phyloP scores from a whole-genome alignment of 1,140 invertebrate genomes.

The Cydia strobilella region DNA sequence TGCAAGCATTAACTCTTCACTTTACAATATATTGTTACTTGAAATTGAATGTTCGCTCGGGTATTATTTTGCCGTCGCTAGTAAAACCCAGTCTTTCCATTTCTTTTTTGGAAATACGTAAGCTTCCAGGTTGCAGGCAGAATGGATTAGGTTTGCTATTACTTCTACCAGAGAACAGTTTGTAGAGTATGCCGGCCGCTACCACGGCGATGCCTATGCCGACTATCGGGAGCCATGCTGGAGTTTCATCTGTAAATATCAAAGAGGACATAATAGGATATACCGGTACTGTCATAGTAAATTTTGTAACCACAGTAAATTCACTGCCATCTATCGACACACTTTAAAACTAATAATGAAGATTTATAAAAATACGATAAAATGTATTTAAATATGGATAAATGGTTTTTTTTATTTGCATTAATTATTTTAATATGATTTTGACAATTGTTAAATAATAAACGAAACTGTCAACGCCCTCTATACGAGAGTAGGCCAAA shows the following conservation, averaged over 20 bases:
- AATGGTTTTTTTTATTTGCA: too few relatives aligned
- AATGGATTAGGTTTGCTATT: background rate
- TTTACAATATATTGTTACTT: background rate
- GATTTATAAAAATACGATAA: too few relatives aligned
- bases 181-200: background rate
- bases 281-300: too few relatives aligned
- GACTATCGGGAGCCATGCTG: background rate
- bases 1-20: background rate
- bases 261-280: too few relatives aligned
- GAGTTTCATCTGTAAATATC: background rate
- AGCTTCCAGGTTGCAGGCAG: background rate
- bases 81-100: background rate
- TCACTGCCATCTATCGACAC: too few relatives aligned
- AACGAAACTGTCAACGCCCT: too few relatives aligned
- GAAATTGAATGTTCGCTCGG: background rate
- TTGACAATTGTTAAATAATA: too few relatives aligned
- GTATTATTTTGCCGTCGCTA: background rate
- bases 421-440: too few relatives aligned
- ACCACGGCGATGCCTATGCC: constrained; percentile 5
- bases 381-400: too few relatives aligned
- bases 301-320: too few relatives aligned
- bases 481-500: too few relatives aligned
- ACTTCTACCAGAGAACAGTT: background rate
- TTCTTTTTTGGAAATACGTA: background rate
- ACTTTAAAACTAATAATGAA: too few relatives aligned